phyloP scores from a whole-genome alignment of 92 coral and sea anemone species.

The Paramuricea clavata region DNA sequence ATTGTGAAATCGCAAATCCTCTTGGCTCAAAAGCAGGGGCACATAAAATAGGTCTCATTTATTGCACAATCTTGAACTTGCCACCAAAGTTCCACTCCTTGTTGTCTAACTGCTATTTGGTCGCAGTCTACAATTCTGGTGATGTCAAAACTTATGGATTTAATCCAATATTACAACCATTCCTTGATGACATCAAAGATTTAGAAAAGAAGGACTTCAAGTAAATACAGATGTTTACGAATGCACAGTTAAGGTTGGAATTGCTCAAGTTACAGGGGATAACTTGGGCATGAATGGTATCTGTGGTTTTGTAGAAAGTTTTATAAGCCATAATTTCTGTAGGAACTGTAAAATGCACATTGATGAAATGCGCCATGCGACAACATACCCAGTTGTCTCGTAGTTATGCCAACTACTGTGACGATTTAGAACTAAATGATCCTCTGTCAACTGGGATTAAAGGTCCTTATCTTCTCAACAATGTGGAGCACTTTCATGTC shows the following conservation, averaged over 20 bases:
- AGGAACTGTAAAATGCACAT: slow-evolving; percentile 20
- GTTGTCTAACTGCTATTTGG: background rate
- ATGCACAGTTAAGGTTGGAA: background rate
- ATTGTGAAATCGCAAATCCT: background rate
- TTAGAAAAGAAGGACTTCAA: background rate
- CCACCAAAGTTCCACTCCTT: background rate
- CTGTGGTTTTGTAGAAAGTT: slow-evolving; percentile 26
- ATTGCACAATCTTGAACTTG: background rate
- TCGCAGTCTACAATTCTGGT: background rate
- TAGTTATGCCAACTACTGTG: background rate
- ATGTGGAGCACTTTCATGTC: background rate
- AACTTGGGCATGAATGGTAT: slow-evolving; percentile 33
- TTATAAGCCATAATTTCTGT: background rate
- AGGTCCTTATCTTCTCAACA: background rate
- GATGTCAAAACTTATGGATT: slow-evolving; percentile 13
- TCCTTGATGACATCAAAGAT: background rate
- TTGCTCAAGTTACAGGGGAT: slow-evolving; percentile 31
- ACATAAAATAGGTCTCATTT: background rate
- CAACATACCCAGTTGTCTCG: background rate
- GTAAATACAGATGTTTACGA: no score
- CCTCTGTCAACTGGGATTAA: slow-evolving; percentile 17
- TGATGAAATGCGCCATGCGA: background rate
- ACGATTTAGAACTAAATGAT: background rate
- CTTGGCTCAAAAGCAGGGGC: background rate
- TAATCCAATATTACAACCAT: background rate